Conservation (phyloP, 2,888 invertebrate genomes). For the Cyrtodaria siliqua region DNA sequence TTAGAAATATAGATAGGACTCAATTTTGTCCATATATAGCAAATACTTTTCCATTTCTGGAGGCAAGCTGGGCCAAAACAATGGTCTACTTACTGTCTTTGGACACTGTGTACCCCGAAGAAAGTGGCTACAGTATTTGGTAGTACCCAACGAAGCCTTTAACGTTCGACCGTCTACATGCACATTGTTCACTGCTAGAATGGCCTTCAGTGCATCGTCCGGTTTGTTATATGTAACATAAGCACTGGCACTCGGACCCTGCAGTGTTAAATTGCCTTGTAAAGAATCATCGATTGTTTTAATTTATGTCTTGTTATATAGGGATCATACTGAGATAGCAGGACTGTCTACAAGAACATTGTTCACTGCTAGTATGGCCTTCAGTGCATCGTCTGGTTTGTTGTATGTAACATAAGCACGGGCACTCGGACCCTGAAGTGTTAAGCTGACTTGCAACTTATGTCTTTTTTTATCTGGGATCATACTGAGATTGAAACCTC, state of each 20-base stretch:
- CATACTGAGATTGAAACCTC: too few species aligned
- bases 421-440: conserved; percentile 86
- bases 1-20: too few species aligned
- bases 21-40: too few species aligned
- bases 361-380: conserved; percentile 98
- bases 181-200: conserved; percentile 98
- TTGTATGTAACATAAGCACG: conserved; percentile 99
- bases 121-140: conserved; percentile 99
- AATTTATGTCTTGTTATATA: too few species aligned
- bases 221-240: conserved; percentile 97
- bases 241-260: conserved; percentile 90
- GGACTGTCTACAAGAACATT: conserved; percentile 98
- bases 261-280: too few species aligned
- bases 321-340: too few species aligned
- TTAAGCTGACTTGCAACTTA: too few species aligned
- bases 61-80: background rate
- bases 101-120: conserved; percentile 99
- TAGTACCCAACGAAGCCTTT: conserved; percentile 99
- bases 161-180: conserved; percentile 97
- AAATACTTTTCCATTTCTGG: too few species aligned
- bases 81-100: conserved; percentile 89
- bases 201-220: conserved; percentile 98
- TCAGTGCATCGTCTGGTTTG: conserved; percentile 95
- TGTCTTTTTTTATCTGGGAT: too few species aligned
- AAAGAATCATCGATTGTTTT: too few species aligned